Evolutionary conservation across 2,113 vertebrate genomes (phyloP), one percentile per base, ranked within the genome.

Genomic region (Rhinichthys klamathensis): DNA sequence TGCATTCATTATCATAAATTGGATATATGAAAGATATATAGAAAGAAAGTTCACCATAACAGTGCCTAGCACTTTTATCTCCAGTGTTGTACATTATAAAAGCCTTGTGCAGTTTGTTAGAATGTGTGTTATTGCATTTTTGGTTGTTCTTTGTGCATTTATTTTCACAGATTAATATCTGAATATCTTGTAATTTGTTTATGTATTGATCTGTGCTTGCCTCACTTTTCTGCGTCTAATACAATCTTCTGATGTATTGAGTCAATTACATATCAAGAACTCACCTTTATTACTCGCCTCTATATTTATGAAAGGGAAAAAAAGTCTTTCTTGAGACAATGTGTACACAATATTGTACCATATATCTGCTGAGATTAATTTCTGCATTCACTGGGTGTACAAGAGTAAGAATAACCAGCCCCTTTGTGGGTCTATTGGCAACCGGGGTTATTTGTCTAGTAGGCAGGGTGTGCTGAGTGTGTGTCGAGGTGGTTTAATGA

Each of bases 1-100:
- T 91, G 92, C 92, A 93, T 94, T 91, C 87, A 90, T 94, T 92
- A 93, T 61, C 35, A 85, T 85, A 84, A 75, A 81, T 44, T 81
- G 44, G 41, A 80, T 49, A 7, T 32, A 49, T 11, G 25, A 25
- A 80, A 80, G 38, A 80, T 6, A 46, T 4, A 80, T 16, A 81
- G 25, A 81, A 27, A 23, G 3, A 7, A 32, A 67, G 18, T 49
- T 80, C 9, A 6, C n/a, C 41, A 35, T 81, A 67, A 81, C 16
- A 54, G 15, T 6, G 15, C 9, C 15, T 11, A 44, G 5, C 61
- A 12, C 25, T 54, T 81, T 67, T 51, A 81, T 69, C 25, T 69
- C 27, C 58, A 30, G 27, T 63, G 23, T 10, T 79, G 3, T 60
- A 16, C 1, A 23, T 25, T 65, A 65, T 7, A 65, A 61, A 11